These are phyloP conservation scores for Fregata magnificens DNA, from an alignment of 2,113 vertebrate genomes.

Conservation along the genomic window DNA sequence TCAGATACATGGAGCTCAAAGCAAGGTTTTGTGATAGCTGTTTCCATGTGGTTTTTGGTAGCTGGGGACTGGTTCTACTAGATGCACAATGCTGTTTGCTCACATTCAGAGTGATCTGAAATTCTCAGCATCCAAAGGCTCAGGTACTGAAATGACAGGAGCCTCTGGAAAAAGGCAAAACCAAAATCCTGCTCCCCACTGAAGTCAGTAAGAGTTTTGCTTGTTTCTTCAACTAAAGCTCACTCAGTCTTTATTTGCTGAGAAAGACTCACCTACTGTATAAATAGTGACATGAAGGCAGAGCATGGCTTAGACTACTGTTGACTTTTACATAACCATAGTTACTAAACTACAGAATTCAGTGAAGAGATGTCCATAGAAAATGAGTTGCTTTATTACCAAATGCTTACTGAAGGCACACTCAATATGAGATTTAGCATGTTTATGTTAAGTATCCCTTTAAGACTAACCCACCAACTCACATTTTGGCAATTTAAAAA, in stretches of 20 bases:
- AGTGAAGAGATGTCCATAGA: not conserved
- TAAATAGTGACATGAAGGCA: not conserved
- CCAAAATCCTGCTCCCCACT: not conserved
- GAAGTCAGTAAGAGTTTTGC: not conserved
- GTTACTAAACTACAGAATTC: not conserved
- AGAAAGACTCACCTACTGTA: not conserved
- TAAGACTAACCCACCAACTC: not conserved
- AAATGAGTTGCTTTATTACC: not conserved
- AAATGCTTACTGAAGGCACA: not conserved
- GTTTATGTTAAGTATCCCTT: not conserved
- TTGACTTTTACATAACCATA: not conserved
- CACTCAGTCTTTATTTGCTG: not conserved
- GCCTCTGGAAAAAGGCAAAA: not conserved
- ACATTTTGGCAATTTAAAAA: not conserved
- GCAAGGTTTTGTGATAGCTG: not conserved
- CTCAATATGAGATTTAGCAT: not conserved
- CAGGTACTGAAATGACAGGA: not conserved
- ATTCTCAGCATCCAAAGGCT: not conserved
- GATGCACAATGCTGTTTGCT: not conserved
- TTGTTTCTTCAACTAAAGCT: not conserved
- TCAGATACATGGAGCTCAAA: not conserved
- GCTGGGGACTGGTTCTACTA: not conserved
- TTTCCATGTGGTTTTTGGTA: not conserved
- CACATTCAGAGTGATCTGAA: not conserved
- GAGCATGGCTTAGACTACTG: not conserved